A percentile compares a stretch with the other conserved stretches of the same genome.
Evolutionary conservation across 2,797 vertebrate species (phyloP).

Genomic region (Synaphobranchus kaupii): DNA sequence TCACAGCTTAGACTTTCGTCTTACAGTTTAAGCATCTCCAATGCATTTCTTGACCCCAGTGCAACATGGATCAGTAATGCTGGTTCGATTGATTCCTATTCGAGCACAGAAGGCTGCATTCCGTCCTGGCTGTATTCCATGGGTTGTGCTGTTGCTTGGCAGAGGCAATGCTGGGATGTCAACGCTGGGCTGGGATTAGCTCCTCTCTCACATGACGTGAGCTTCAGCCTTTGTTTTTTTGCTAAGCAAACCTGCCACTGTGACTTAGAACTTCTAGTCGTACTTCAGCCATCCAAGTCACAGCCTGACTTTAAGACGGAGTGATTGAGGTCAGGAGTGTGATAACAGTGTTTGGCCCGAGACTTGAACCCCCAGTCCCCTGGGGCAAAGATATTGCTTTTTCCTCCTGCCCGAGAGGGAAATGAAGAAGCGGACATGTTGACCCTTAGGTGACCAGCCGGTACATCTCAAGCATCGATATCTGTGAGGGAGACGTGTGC

Average conservation of each 20-base stretch:
- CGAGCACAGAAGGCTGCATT: neutral
- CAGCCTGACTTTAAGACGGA: neutral
- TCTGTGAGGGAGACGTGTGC: neutral
- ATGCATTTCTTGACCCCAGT: neutral
- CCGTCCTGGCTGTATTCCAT: neutral
- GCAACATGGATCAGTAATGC: neutral
- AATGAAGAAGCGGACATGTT: neutral
- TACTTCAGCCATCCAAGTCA: neutral
- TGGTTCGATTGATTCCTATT: neutral
- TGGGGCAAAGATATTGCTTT: neutral
- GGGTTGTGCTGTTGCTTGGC: neutral
- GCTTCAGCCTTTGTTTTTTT: neutral
- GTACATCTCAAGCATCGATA: neutral
- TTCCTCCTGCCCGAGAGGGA: neutral
- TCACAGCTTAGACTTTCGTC: neutral
- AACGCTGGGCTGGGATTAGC: neutral
- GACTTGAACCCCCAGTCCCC: neutral
- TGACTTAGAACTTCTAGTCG: neutral
- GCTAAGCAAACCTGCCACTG: neutral
- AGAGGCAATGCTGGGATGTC: neutral
- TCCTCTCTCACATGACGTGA: neutral
- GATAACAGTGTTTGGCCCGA: neutral
- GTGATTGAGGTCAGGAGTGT: slow-evolving; percentile 1
- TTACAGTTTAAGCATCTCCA: neutral
- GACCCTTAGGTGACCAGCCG: neutral